Percentiles rank a stretch among this genome's conserved stretches.
These are phyloP conservation scores for Rhynchonycteris naso DNA, from an alignment of 2,797 vertebrate genomes.

Conservation along the genomic window DNA sequence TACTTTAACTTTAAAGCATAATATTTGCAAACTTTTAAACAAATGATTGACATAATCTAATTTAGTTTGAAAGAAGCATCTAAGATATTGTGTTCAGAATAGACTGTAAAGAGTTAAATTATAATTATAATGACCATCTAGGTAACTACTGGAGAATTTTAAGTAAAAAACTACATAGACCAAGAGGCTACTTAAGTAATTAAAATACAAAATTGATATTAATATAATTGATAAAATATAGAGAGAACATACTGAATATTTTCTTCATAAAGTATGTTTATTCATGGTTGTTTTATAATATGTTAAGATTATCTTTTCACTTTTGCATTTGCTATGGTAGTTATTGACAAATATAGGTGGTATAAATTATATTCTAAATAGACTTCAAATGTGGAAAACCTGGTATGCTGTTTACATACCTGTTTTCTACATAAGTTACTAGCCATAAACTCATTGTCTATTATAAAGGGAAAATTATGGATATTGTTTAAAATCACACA, in stretches of 20 bases:
- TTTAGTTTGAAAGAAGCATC: neutral
- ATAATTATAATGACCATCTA: neutral
- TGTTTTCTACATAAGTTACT: neutral
- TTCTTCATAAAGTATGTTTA: neutral
- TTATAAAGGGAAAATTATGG: neutral
- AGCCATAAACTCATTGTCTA: slow-evolving; percentile 33
- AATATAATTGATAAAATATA: neutral
- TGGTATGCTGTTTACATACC: neutral
- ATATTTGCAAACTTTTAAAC: neutral
- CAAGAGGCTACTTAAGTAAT: neutral
- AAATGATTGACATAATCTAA: neutral
- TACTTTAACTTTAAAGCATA: neutral
- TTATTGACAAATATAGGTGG: neutral
- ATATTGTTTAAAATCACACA: neutral
- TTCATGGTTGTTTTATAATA: neutral
- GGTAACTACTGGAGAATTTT: neutral
- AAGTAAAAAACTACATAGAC: neutral
- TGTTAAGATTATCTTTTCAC: slow-evolving; percentile 32
- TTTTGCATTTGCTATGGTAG: neutral
- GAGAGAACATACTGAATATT: accelerated
- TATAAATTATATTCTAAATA: slow-evolving; percentile 16
- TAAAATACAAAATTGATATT: neutral
- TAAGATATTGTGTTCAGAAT: neutral
- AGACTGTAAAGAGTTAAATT: neutral
- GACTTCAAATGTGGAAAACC: slow-evolving; percentile 25